Evolutionary conservation across 2,888 invertebrate genomes (phyloP).

Genomic region (Caenorhabditis parvicauda): DNA sequence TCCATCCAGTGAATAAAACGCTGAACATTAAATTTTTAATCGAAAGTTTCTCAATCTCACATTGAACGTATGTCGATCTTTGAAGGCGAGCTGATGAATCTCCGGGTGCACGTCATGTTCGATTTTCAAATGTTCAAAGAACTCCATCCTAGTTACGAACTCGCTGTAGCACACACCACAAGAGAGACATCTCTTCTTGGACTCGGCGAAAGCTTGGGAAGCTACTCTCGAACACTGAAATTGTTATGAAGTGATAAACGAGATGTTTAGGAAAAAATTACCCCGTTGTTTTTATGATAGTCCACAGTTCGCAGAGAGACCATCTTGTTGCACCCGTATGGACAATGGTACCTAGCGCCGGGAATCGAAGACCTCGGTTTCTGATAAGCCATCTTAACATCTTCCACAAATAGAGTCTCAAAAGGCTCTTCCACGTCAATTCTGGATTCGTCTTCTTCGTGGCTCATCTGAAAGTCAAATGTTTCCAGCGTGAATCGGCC

Average conservation of each 20-base stretch:
- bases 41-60: constrained; percentile 8
- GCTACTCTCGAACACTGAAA: constrained; percentile 17
- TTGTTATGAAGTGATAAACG: too few relatives aligned
- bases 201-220: constrained; percentile 10
- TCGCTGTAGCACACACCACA: constrained; percentile 36
- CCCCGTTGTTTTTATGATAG: constrained; percentile 44
- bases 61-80: constrained; percentile 26
- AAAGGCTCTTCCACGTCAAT: too few relatives aligned
- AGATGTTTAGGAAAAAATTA: too few relatives aligned
- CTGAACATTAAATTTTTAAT: constrained; percentile 11
- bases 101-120: constrained; percentile 42
- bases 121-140: constrained; percentile 24
- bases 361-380: constrained; percentile 1
- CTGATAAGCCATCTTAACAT: too few relatives aligned
- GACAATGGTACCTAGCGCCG: constrained; percentile 31
- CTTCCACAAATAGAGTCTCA: too few relatives aligned
- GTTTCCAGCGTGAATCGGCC: too few relatives aligned
- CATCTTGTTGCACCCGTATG: constrained; percentile 41
- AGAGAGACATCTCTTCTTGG: constrained; percentile 34
- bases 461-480: too few relatives aligned
- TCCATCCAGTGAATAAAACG: constrained; percentile 43
- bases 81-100: constrained; percentile 24
- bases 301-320: constrained; percentile 41
- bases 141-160: constrained; percentile 32
- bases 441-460: too few relatives aligned